Base-by-base conservation (phyloP, 1,140 invertebrate species). In the Ceratoteleas bidentatus region DNA sequence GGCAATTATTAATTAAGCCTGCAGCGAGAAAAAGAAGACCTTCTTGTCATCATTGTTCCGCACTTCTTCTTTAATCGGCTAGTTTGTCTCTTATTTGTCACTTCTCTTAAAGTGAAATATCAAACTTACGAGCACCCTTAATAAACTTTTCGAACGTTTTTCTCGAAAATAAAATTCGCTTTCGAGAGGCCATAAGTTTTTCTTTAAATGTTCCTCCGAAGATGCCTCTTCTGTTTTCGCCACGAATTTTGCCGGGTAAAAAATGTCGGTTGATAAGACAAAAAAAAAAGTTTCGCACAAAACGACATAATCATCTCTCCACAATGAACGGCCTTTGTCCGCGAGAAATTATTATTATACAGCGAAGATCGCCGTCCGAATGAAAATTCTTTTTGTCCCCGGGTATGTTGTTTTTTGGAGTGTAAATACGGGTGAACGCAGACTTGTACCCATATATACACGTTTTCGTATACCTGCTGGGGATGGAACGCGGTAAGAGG, bases 351-450 rank as follows among this genome's bases (percentile, higher is more conserved):
- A 61, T 61, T 47, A 61, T 47, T 61, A 61, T 34, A 57, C 56
- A 6, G 15, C 16, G 15, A 33, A 61, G 57, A 61, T 43, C 16
- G n/a, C 16, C 4, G 36, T 61, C 38, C 33, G 15, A 58, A 58
- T 47, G 24, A 49, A 61, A 47, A 47, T 11, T 33, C 43, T 38
- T 40, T 47, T 47, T 61, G 24, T 47, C 11, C 6, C 6, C 40
- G 43, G 57, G 6, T 47, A 61, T 61, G 43, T 61, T 61, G 47
- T 61, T 61, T 61, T 49, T 61, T n/a, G 24, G 34, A 61, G 57
- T 61, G 57, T 33, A 49, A 61, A 61, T 34, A 61, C 7, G 47
- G 47, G 57, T 58, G 56, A 2, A 24, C 24, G 24, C 24, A 24
- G 24, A 24, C 24, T 24, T 47, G 34, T 61, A 16, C 11, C n/a